Percentiles rank a stretch among this genome's conserved stretches.
Conservation (phyloP, 23 tunicate genomes). For the Trididemnum nubilum region DNA sequence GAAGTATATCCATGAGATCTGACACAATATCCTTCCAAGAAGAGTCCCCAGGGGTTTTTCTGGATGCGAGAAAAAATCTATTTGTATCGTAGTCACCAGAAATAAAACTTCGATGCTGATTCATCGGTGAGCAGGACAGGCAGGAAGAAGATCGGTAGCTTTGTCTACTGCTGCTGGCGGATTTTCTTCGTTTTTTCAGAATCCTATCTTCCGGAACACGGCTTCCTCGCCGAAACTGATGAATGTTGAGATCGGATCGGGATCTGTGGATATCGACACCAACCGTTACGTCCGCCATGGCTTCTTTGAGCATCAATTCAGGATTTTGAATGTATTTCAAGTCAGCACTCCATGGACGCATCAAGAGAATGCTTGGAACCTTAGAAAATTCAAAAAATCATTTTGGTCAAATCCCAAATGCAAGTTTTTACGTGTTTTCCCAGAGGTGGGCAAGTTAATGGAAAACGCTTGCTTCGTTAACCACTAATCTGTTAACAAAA, state of each 20-base stretch:
- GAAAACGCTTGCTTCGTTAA: no score
- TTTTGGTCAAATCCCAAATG: no score
- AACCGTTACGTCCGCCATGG: conserved; percentile 9
- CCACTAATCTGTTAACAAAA: no score
- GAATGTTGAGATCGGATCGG: conserved; percentile 50
- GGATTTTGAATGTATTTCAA: conserved; percentile 27
- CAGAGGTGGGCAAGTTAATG: no score
- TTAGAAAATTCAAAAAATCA: no score
- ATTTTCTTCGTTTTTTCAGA: neutral
- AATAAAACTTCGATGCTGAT: neutral
- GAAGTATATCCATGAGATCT: conserved; percentile 24
- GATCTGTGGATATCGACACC: conserved; percentile 44
- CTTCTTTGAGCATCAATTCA: conserved; percentile 21
- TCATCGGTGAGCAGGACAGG: neutral
- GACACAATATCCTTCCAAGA: conserved; percentile 55
- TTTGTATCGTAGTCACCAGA: neutral
- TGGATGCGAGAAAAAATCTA: neutral
- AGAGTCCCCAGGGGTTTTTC: neutral
- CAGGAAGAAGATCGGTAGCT: neutral
- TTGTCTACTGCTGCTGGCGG: neutral
- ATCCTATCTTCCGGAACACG: conserved; percentile 8
- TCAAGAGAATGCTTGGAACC: conserved; percentile 29
- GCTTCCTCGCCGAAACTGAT: conserved; percentile 50
- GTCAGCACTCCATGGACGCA: conserved; percentile 40
- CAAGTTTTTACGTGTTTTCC: no score